These are phyloP conservation scores for Pogonocichla stellata DNA, from an alignment of 2,113 vertebrate species.

Conservation along the genomic window DNA sequence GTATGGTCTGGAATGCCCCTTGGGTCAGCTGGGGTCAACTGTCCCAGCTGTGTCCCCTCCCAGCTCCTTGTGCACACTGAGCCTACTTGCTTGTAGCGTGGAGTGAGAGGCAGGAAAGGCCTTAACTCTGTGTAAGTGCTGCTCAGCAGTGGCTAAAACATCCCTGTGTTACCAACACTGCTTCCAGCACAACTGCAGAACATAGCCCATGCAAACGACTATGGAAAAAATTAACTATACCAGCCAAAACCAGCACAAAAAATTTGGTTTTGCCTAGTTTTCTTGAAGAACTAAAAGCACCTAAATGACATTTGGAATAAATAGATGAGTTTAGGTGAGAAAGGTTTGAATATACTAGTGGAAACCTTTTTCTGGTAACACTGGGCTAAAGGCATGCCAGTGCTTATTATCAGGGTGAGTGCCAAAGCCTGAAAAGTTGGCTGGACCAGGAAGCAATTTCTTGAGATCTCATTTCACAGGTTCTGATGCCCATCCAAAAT, in stretches of 20 bases:
- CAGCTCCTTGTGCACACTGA: neutral
- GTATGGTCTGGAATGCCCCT: neutral
- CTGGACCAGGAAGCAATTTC: neutral
- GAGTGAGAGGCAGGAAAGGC: neutral
- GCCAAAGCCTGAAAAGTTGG: neutral
- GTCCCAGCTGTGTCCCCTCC: neutral
- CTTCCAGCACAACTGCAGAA: neutral
- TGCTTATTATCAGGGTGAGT: neutral
- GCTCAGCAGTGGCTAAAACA: neutral
- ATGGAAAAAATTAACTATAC: neutral
- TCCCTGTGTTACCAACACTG: neutral
- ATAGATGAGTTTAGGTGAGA: neutral
- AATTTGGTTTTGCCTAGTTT: neutral
- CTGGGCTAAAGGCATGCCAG: neutral
- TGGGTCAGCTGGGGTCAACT: neutral
- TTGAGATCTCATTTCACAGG: neutral
- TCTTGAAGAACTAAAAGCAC: neutral
- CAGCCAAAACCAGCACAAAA: neutral
- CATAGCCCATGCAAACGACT: neutral
- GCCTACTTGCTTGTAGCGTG: neutral
- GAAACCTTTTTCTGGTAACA: neutral
- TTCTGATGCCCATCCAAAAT: neutral
- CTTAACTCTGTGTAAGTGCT: neutral
- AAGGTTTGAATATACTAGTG: neutral
- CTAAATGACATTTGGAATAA: neutral